Conservation (phyloP, 2,113 vertebrate species). For the Gasterosteus aculeatus region DNA sequence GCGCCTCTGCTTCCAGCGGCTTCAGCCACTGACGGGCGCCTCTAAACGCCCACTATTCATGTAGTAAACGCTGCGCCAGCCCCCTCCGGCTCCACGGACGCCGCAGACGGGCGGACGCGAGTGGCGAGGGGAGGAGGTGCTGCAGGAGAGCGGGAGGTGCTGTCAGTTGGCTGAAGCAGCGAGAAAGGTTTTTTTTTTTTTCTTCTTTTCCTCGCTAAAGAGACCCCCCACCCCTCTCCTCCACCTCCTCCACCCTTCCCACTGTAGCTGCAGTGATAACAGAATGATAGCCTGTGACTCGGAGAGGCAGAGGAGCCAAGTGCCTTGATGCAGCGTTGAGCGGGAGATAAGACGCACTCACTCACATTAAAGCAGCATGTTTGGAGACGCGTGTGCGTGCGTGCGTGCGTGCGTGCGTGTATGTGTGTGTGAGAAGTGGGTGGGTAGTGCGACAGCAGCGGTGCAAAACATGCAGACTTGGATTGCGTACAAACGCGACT, state of each 20-base stretch:
- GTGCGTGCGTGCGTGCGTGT: not conserved
- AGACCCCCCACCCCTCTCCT: conserved; percentile 33
- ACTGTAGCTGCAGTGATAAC: conserved; percentile 71
- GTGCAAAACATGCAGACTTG: conserved; percentile 23
- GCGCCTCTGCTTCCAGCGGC: conserved; percentile 65
- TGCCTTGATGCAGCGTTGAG: conserved; percentile 58
- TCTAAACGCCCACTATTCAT: conserved; percentile 1
- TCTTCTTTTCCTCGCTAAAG: conserved; percentile 41
- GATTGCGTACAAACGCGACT: conserved; percentile 30
- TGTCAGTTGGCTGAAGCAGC: conserved; percentile 45
- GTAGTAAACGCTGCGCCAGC: too few species aligned
- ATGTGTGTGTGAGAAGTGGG: conserved; percentile 20
- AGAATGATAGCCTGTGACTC: conserved; percentile 59
- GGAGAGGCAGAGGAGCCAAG: conserved; percentile 38
- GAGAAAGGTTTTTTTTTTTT: conserved; percentile 42
- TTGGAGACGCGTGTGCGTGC: conserved; percentile 24
- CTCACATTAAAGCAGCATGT: conserved; percentile 49
- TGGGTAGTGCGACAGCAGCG: conserved; percentile 34
- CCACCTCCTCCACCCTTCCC: too few species aligned
- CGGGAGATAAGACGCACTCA: conserved; percentile 60
- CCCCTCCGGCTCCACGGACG: too few species aligned
- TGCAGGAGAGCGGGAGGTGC: conserved; percentile 43
- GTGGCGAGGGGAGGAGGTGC: conserved; percentile 31
- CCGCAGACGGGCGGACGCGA: conserved; percentile 20
- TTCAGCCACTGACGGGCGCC: conserved; percentile 43